These are phyloP conservation scores for Andrena minutula DNA, from an alignment of 2,888 invertebrate species.

Conservation along the genomic window DNA sequence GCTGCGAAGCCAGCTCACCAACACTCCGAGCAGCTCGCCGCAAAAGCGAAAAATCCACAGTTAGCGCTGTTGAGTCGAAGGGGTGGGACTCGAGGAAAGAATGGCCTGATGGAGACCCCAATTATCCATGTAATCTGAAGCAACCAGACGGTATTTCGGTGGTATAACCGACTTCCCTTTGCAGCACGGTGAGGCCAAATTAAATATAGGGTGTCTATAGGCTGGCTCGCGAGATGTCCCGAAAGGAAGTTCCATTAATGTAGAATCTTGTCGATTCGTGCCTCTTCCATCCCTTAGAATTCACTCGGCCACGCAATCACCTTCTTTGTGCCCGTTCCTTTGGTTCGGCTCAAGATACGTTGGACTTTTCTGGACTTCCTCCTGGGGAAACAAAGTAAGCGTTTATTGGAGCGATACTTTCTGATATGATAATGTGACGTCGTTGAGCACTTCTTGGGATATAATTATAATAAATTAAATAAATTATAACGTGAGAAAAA, in stretches of 20 bases:
- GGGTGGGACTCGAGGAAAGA: conserved; percentile 64
- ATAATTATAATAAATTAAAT: no score
- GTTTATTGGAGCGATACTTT: conserved; percentile 51
- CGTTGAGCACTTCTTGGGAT: no score
- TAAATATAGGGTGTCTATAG: conserved; percentile 64
- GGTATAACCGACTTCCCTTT: conserved; percentile 65
- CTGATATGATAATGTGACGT: no score
- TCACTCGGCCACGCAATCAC: background rate
- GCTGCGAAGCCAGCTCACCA: conserved; percentile 25
- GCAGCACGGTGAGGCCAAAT: conserved; percentile 54
- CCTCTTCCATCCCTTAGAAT: background rate
- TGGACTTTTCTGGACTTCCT: conserved; percentile 32
- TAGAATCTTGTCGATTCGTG: conserved; percentile 64
- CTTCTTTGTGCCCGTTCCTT: background rate
- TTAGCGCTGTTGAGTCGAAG: conserved; percentile 40
- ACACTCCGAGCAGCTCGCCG: conserved; percentile 33
- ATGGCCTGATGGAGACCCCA: conserved; percentile 73
- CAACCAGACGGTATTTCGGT: conserved; percentile 61
- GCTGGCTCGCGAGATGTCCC: conserved; percentile 65
- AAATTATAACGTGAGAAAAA: no score
- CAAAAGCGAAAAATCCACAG: conserved; percentile 47
- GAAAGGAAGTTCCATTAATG: conserved; percentile 66
- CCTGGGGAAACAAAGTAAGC: conserved; percentile 39
- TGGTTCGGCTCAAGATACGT: conserved; percentile 6
- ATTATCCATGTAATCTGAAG: conserved; percentile 76